These are phyloP conservation scores for Phortica magna DNA, from an alignment of 2,888 invertebrate species.

Conservation along the genomic window DNA sequence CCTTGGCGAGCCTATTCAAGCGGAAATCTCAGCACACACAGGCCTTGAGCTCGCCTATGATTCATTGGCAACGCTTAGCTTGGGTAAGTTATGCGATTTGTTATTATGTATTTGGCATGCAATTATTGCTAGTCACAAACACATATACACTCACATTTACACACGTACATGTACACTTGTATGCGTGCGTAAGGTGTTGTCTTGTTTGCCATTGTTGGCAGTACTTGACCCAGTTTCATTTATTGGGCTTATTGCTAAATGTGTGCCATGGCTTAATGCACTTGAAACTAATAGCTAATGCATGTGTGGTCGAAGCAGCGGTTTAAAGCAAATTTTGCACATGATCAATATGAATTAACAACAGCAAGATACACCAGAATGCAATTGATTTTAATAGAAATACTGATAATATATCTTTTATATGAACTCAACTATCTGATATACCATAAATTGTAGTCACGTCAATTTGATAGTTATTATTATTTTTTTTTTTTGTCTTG, in stretches of 20 bases:
- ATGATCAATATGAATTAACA: too few relatives aligned
- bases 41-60: conserved; percentile 87
- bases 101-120: conserved; percentile 22
- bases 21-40: conserved; percentile 85
- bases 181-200: background rate
- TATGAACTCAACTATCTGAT: too few relatives aligned
- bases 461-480: too few relatives aligned
- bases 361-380: too few relatives aligned
- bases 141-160: background rate
- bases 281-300: conserved; percentile 2
- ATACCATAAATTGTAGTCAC: too few relatives aligned
- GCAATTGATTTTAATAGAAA: too few relatives aligned
- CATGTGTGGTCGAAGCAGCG: background rate
- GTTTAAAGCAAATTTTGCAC: too few relatives aligned
- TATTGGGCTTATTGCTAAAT: conserved; percentile 2
- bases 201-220: background rate
- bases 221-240: conserved; percentile 59
- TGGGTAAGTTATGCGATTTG: conserved; percentile 79
- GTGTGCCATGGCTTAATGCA: conserved; percentile 17
- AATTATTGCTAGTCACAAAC: conserved; percentile 25
- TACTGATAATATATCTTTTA: too few relatives aligned
- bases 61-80: conserved; percentile 84
- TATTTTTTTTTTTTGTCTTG: too few relatives aligned
- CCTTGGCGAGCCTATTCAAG: conserved; percentile 87
- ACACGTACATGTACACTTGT: too few relatives aligned